Base-by-base conservation (phyloP, 2,113 vertebrate genomes). In the Verasper variegatus region DNA sequence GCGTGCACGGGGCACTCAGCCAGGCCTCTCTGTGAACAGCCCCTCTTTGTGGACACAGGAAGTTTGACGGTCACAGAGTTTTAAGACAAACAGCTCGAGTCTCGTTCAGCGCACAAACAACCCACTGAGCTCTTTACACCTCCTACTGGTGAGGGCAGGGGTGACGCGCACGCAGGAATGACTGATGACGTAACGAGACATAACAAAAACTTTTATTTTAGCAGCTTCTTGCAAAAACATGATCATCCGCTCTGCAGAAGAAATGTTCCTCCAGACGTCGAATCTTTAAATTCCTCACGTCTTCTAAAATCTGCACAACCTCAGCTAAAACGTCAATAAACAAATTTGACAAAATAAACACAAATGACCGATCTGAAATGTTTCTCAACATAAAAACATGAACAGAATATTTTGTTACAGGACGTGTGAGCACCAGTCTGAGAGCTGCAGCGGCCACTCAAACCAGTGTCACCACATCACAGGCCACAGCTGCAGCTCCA, bases 41-140 rank as follows among this genome's bases (percentile, higher is more conserved):
- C 83, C 45, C 79, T 92, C 89, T 91, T 93, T 92, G 92, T 93
- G 90, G 87, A 88, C 82, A 85, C 89, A 94, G 91, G 90, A 93
- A 93, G 86, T 88, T 59, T 70, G 76, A 75, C 84, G 80, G 82
- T 76, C 67, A 42, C 70, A 59, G 47, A 10, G 47, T 35, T 64
- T 59, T 26, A 68, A 56, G 77, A 78, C 69, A 82, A 84, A 80
- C 47, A 77, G 66, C 51, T 54, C 40, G 10, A 54, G 52, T 64
- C 47, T 68, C 24, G 17, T 59, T 35, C 51, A 40, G 58, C 13
- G 2, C 45, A 60, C 47, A 71, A 81, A 76, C 60, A 68, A 52
- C 71, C 54, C 3, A 0, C 40, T 12, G 18, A 20, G 20, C 51
- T 54, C 59, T 10, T 9, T 4, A 8, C 5, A 40, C 23, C 9